These are phyloP conservation scores for Sphyrna mokarran DNA, from an alignment of 2,113 vertebrate genomes.

Conservation along the genomic window DNA sequence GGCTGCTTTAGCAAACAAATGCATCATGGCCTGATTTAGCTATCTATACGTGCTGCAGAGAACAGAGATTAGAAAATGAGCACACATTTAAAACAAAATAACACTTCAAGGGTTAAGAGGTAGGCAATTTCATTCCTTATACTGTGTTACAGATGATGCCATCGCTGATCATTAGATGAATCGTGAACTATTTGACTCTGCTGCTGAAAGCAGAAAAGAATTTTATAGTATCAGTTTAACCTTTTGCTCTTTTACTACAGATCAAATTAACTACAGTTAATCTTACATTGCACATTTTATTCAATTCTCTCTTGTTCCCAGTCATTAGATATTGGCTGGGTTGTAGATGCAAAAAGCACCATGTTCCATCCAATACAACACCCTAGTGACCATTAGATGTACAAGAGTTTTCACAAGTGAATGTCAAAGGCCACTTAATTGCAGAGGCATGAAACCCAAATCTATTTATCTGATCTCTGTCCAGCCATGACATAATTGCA, in stretches of 20 bases:
- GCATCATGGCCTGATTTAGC: not conserved
- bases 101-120: not conserved
- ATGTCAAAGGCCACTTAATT: not conserved
- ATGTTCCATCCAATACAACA: not conserved
- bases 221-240: not conserved
- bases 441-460: not conserved
- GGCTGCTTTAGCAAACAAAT: not conserved
- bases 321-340: not conserved
- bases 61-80: not conserved
- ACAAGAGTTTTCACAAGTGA: not conserved
- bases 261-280: conserved; percentile 16
- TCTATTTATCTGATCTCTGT: not conserved
- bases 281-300: not conserved
- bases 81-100: not conserved
- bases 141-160: not conserved
- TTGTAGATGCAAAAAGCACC: not conserved
- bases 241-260: not conserved
- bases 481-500: not conserved
- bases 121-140: not conserved
- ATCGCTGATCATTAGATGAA: not conserved
- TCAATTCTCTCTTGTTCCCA: not conserved
- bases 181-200: not conserved
- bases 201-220: not conserved
- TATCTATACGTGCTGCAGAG: not conserved
- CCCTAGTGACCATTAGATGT: not conserved